Conservation (phyloP, 1,140 invertebrate species). For the Lordiphosa mommai region DNA sequence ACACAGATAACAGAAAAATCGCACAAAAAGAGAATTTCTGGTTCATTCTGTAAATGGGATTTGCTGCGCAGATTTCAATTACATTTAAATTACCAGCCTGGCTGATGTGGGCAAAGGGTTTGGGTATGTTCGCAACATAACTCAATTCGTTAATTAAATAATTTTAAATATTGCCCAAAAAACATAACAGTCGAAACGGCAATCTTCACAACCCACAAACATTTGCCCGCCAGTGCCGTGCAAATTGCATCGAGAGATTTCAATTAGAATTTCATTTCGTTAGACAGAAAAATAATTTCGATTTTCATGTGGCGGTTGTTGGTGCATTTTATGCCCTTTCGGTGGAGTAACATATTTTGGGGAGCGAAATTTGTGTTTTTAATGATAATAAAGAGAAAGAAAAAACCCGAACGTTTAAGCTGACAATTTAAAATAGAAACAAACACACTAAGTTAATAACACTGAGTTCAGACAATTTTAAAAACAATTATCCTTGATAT, state of each 20-base stretch:
- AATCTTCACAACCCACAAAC: slow-evolving; percentile 5
- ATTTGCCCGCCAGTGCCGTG: slow-evolving; percentile 16
- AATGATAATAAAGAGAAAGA: no score
- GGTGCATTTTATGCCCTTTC: no score
- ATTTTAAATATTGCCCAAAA: slow-evolving; percentile 70
- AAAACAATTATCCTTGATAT: no score
- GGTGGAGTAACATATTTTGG: no score
- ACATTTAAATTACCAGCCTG: slow-evolving; percentile 66
- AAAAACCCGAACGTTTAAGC: no score
- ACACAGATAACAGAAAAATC: slow-evolving; percentile 26
- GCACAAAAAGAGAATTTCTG: slow-evolving; percentile 17
- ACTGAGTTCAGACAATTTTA: no score
- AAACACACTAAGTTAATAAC: no score
- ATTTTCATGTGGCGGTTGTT: slow-evolving; percentile 25
- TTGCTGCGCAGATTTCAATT: slow-evolving; percentile 63
- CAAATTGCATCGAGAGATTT: slow-evolving; percentile 62
- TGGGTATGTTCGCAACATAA: slow-evolving; percentile 36
- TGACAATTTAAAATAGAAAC: no score
- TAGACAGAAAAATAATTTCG: slow-evolving; percentile 28
- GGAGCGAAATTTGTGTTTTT: no score
- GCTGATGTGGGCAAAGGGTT: no score
- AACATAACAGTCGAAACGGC: slow-evolving; percentile 47
- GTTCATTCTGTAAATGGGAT: slow-evolving; percentile 52
- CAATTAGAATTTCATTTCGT: slow-evolving; percentile 67
- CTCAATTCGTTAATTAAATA: slow-evolving; percentile 76